These are phyloP conservation scores for Neopipo cinnamomea DNA, from an alignment of 2,113 vertebrate genomes.

Conservation along the genomic window DNA sequence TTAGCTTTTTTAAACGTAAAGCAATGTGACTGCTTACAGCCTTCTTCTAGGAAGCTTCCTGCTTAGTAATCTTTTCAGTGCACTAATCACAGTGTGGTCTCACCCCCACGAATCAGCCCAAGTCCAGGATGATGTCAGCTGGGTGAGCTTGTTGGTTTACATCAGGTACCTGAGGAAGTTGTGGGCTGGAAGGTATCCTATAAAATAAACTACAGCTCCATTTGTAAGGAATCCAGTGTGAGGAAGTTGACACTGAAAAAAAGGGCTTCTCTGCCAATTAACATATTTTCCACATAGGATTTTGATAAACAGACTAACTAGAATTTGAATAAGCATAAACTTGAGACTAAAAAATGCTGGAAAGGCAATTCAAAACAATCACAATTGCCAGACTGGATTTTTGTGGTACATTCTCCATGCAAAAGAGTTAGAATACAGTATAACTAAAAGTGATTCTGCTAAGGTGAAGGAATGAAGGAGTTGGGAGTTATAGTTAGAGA, in stretches of 20 bases:
- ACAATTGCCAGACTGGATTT: background rate
- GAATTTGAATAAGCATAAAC: constrained; percentile 8
- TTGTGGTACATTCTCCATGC: background rate
- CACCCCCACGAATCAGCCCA: background rate
- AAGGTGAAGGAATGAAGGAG: background rate
- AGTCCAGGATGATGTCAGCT: background rate
- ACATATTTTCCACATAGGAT: background rate
- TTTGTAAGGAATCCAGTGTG: background rate
- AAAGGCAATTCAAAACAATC: background rate
- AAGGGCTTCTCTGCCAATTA: background rate
- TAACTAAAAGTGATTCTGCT: background rate
- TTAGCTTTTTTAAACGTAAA: background rate
- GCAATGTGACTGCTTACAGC: background rate
- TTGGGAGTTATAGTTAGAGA: background rate
- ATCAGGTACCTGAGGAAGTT: background rate
- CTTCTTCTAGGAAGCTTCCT: constrained; percentile 15
- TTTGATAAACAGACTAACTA: constrained; percentile 2
- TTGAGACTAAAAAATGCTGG: background rate
- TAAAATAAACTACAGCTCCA: background rate
- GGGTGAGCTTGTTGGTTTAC: background rate
- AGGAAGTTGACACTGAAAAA: background rate
- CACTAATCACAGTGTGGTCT: background rate
- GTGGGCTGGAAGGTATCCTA: background rate
- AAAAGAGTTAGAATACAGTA: background rate
- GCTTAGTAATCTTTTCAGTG: constrained; percentile 7